These are phyloP conservation scores for Notoglanidium macrostoma DNA, from an alignment of 2,797 vertebrate genomes.

Conservation along the genomic window DNA sequence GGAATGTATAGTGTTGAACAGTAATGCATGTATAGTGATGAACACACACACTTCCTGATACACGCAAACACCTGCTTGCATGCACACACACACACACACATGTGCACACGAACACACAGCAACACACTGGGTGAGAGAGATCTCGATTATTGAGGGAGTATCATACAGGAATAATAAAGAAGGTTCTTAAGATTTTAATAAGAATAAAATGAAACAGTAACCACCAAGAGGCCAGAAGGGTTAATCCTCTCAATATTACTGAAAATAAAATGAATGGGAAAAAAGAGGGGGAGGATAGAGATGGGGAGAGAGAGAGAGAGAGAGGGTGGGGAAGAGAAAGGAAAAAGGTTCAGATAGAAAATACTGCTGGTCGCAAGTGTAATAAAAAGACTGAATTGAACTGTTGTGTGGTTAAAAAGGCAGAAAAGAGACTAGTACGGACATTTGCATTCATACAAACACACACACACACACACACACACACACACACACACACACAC, in stretches of 20 bases:
- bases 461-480: conserved; percentile 14
- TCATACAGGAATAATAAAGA: conserved; percentile 95
- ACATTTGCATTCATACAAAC: conserved; percentile 16
- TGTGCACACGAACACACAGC: conserved; percentile 59
- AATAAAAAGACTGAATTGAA: conserved; percentile 57
- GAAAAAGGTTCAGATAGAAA: conserved; percentile 40
- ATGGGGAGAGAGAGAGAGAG: conserved; percentile 54
- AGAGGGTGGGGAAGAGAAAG: conserved; percentile 41
- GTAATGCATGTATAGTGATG: not conserved
- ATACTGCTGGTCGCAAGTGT: conserved; percentile 59
- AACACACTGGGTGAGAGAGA: conserved; percentile 64
- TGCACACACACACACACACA: conserved; percentile 20
- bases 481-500: conserved; percentile 12
- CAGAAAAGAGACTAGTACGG: not conserved
- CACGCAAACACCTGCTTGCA: conserved; percentile 38
- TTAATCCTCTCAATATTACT: conserved; percentile 99
- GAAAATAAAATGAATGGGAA: conserved; percentile 83
- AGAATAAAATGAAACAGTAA: conserved; percentile 99
- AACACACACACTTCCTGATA: conserved; percentile 1
- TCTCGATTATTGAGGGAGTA: conserved; percentile 81
- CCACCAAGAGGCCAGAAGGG: conserved; percentile 89
- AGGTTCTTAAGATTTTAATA: conserved; percentile 99
- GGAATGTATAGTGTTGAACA: not conserved
- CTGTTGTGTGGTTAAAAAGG: conserved; percentile 15
- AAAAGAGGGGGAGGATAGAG: conserved; percentile 78